Percentiles rank a stretch among this genome's conserved stretches.
phyloP scores from a whole-genome alignment of 2,797 vertebrate species.

The Bucorvus abyssinicus region DNA sequence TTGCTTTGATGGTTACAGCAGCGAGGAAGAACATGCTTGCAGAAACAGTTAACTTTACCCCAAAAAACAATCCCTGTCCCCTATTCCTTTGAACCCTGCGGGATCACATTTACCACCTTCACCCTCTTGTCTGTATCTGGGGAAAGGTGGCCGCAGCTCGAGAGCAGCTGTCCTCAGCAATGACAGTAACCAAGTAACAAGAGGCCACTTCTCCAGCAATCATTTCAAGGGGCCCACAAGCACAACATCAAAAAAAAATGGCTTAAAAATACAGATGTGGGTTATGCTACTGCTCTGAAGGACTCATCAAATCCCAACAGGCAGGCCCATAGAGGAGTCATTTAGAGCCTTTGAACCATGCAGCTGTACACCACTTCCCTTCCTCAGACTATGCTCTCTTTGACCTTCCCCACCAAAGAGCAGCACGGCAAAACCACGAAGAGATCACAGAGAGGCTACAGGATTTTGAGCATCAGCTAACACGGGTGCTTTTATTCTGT shows the following conservation, averaged over 20 bases:
- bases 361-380: not conserved
- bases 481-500: not conserved
- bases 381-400: not conserved
- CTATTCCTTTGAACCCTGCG: not conserved
- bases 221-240: not conserved
- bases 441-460: not conserved
- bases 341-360: not conserved
- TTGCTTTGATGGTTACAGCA: not conserved
- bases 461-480: not conserved
- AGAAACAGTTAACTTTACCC: not conserved
- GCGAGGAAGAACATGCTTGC: not conserved
- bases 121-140: not conserved
- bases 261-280: not conserved
- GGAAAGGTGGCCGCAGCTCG: not conserved
- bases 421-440: not conserved
- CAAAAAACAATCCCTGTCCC: no score
- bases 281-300: not conserved
- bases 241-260: not conserved
- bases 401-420: not conserved
- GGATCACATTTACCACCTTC: not conserved
- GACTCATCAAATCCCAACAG: not conserved
- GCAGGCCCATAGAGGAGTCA: not conserved
- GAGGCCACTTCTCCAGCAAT: not conserved
- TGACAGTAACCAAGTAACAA: not conserved
- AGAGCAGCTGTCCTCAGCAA: not conserved